Percentiles rank a stretch among this genome's conserved stretches.
These are phyloP conservation scores for Drosophila athabasca DNA, from an alignment of 1,140 invertebrate genomes.

Conservation along the genomic window DNA sequence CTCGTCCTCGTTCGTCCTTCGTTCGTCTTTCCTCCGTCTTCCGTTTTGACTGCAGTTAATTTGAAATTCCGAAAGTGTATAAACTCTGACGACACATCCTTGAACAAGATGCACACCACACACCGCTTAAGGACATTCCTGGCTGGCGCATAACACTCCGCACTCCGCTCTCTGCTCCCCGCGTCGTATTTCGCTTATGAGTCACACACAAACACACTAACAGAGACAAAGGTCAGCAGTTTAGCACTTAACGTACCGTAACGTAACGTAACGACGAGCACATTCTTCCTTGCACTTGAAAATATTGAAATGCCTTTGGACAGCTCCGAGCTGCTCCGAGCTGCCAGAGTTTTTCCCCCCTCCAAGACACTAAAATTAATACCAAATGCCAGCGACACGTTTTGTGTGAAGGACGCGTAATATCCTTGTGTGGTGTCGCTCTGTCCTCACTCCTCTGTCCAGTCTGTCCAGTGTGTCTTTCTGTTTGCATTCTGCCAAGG, in stretches of 20 bases:
- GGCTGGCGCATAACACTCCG: not conserved
- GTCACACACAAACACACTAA: slow-evolving; percentile 2
- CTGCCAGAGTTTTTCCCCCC: slow-evolving; percentile 3
- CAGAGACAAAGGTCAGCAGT: slow-evolving; percentile 49
- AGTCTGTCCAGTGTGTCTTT: not conserved
- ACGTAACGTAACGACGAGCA: not conserved
- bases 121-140: slow-evolving; percentile 39
- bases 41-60: slow-evolving; percentile 49
- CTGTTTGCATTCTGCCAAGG: slow-evolving; percentile 31
- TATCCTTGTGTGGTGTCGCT: slow-evolving; percentile 23
- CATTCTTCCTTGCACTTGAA: slow-evolving; percentile 61
- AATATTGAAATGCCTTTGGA: slow-evolving; percentile 58
- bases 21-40: not conserved
- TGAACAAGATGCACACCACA: slow-evolving; percentile 29
- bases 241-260: slow-evolving; percentile 24
- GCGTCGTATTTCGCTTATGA: slow-evolving; percentile 14
- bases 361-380: slow-evolving; percentile 60
- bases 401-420: slow-evolving; percentile 53
- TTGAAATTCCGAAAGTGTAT: slow-evolving; percentile 53
- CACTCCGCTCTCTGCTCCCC: slow-evolving; percentile 6
- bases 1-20: slow-evolving; percentile 12
- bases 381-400: slow-evolving; percentile 63
- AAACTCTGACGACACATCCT: slow-evolving; percentile 53
- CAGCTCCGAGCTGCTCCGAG: slow-evolving; percentile 2
- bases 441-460: slow-evolving; percentile 14